Evolutionary conservation across 2,113 vertebrate species (phyloP).

Genomic region (Phoxinus phoxinus): DNA sequence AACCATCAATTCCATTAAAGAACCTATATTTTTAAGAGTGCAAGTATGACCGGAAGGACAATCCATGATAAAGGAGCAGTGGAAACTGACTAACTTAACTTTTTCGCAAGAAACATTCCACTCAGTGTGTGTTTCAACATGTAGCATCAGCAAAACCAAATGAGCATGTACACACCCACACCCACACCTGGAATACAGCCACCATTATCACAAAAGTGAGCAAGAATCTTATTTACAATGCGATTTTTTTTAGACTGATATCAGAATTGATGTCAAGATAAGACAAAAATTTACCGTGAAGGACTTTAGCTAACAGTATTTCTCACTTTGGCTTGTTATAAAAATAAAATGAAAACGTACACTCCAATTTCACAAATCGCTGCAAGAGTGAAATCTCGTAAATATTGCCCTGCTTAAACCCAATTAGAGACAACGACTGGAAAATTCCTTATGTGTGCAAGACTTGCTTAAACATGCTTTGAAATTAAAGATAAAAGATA

Average conservation of each 20-base stretch:
- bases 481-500: neutral
- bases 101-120: slow-evolving; percentile 35
- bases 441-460: neutral
- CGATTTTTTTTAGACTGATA: neutral
- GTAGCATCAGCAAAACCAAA: slow-evolving; percentile 38
- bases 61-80: neutral
- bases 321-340: neutral
- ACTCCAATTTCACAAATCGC: neutral
- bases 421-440: neutral
- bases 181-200: slow-evolving; percentile 37
- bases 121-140: slow-evolving; percentile 56
- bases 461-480: neutral
- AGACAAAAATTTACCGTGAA: neutral
- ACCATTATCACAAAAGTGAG: neutral
- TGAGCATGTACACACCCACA: slow-evolving; percentile 45
- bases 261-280: neutral
- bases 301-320: neutral
- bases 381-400: neutral
- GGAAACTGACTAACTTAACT: neutral
- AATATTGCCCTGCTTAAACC: neutral
- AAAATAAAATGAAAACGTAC: neutral
- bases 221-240: neutral
- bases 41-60: neutral
- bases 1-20: no score
- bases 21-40: no score